These are phyloP conservation scores for Alligator mississippiensis DNA, from an alignment of 2,113 vertebrate species.

Conservation along the genomic window DNA sequence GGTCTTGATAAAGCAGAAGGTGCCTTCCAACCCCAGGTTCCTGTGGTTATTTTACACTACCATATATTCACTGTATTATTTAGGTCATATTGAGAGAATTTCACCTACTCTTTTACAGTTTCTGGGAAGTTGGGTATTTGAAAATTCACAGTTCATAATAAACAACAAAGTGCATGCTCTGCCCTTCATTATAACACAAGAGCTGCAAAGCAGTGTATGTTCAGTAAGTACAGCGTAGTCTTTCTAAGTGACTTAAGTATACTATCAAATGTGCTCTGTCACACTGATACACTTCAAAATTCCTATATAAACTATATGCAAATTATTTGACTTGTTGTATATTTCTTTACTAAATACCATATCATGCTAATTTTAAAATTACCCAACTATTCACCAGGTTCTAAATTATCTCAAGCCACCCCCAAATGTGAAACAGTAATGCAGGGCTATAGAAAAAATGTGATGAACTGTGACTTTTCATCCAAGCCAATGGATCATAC, in stretches of 20 bases:
- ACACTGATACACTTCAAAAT: not conserved
- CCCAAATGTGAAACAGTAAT: not conserved
- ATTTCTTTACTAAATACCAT: not conserved
- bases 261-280: not conserved
- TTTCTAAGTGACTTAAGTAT: not conserved
- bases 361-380: not conserved
- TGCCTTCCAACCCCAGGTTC: no score
- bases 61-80: no score
- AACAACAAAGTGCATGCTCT: not conserved
- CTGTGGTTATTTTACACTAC: no score
- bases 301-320: accelerated
- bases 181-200: not conserved
- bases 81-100: no score
- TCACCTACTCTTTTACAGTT: no score
- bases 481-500: not conserved
- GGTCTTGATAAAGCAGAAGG: no score
- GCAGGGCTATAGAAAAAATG: not conserved
- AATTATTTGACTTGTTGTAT: accelerated
- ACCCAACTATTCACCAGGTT: constrained; percentile 18
- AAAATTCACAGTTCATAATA: not conserved
- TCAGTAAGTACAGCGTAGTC: not conserved
- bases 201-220: not conserved
- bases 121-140: not conserved
- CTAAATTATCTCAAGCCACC: not conserved
- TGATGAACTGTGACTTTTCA: constrained; percentile 37